Conservation (phyloP, 1,140 invertebrate genomes). For the Ceratoteleas bidentatus region DNA sequence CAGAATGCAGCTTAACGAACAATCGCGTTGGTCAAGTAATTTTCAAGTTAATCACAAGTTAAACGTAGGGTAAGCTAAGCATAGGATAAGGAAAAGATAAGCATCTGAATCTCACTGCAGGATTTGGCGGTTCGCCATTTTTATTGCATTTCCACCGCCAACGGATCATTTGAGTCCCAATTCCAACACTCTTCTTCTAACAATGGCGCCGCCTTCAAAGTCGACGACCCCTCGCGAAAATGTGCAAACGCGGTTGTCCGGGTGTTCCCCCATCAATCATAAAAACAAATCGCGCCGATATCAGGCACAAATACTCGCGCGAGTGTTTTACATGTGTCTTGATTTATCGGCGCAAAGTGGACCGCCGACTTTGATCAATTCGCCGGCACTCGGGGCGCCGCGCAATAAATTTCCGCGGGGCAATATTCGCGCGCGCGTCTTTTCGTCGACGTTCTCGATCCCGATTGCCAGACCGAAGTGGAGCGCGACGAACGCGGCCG, state of each 20-base stretch:
- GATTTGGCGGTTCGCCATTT: too few species aligned
- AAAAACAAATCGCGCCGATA: neutral
- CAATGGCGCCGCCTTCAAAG: too few species aligned
- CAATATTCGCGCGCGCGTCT: constrained; percentile 31
- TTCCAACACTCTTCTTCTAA: too few species aligned
- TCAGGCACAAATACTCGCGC: neutral
- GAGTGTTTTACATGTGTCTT: constrained; percentile 31
- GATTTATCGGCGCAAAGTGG: constrained; percentile 37
- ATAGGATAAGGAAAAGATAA: too few species aligned
- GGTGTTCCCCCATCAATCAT: neutral
- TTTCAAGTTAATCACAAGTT: too few species aligned
- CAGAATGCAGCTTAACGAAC: too few species aligned
- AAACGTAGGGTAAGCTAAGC: too few species aligned
- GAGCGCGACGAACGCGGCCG: neutral
- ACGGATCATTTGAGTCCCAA: too few species aligned
- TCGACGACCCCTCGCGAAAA: neutral
- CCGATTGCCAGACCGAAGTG: neutral
- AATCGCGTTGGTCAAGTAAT: too few species aligned
- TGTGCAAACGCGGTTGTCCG: too few species aligned
- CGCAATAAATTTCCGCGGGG: constrained; percentile 38
- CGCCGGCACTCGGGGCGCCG: constrained; percentile 26
- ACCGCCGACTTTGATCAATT: constrained; percentile 53
- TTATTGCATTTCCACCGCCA: too few species aligned
- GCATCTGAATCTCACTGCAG: too few species aligned
- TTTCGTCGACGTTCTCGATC: constrained; percentile 4